Conservation (phyloP, 2,113 vertebrate genomes). For the Zingel zingel region DNA sequence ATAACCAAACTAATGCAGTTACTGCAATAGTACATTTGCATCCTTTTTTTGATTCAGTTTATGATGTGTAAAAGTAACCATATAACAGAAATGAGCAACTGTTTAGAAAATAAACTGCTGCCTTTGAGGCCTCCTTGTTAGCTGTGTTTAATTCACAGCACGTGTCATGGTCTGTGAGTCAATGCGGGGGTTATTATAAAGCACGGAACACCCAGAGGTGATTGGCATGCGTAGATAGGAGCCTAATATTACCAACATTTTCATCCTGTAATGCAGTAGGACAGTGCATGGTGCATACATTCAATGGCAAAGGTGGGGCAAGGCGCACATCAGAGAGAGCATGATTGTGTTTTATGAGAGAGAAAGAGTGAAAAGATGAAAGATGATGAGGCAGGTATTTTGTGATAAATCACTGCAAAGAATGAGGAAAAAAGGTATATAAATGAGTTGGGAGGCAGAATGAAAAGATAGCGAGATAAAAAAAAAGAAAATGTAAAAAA, state of each 20-base stretch:
- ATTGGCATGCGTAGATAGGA: constrained; percentile 47
- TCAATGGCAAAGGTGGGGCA: constrained; percentile 29
- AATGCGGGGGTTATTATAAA: constrained; percentile 51
- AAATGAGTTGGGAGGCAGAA: constrained; percentile 29
- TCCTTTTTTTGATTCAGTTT: neutral
- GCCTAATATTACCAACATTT: constrained; percentile 55
- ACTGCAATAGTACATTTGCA: neutral
- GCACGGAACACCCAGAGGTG: constrained; percentile 34
- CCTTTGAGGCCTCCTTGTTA: constrained; percentile 26
- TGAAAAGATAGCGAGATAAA: constrained; percentile 47
- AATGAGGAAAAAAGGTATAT: constrained; percentile 14
- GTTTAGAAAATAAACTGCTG: neutral
- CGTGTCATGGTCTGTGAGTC: constrained; percentile 36
- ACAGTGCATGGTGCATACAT: constrained; percentile 28
- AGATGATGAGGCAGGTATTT: constrained; percentile 31
- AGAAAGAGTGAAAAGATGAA: constrained; percentile 45
- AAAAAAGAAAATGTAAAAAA: constrained; percentile 14
- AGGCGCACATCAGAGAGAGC: constrained; percentile 35
- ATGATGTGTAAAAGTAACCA: constrained; percentile 1
- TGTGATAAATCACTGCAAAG: constrained; percentile 8
- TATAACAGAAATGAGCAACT: neutral
- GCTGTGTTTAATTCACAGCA: constrained; percentile 52
- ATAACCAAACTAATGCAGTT: neutral
- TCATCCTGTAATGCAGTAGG: constrained; percentile 35
- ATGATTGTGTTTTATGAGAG: constrained; percentile 50